phyloP scores from a whole-genome alignment of 2,113 vertebrate genomes.

The Platycercus adscitus region DNA sequence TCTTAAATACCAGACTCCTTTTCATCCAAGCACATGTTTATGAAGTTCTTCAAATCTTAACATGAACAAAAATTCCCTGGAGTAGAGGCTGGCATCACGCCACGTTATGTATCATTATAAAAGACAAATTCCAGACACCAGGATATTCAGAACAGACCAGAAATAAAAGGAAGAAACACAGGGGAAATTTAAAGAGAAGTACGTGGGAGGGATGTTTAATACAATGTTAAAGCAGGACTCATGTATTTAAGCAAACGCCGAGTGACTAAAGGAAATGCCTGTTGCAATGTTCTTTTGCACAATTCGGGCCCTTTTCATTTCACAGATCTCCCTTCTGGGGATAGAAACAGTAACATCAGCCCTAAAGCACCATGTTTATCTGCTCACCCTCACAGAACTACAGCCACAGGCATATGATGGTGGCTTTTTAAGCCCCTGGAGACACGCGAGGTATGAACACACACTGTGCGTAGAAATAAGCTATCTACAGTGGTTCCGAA shows the following conservation, averaged over 20 bases:
- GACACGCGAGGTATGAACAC: not conserved
- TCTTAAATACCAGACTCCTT: not conserved
- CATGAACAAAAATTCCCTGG: not conserved
- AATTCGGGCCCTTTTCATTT: not conserved
- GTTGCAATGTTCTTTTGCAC: not conserved
- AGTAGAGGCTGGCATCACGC: not conserved
- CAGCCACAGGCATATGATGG: not conserved
- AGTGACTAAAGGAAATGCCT: not conserved
- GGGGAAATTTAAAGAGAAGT: not conserved
- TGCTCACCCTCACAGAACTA: not conserved
- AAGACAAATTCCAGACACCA: conserved; percentile 6
- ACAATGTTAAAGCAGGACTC: not conserved
- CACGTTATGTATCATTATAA: not conserved
- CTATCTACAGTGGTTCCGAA: not conserved
- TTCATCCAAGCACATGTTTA: not conserved
- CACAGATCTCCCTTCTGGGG: not conserved
- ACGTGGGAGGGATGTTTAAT: not conserved
- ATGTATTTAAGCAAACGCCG: not conserved
- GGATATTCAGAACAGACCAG: not conserved
- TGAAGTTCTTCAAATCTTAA: conserved; percentile 4
- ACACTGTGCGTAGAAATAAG: not conserved
- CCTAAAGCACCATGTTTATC: not conserved
- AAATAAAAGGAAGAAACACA: not conserved
- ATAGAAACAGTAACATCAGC: not conserved
- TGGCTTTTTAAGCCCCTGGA: not conserved